These are phyloP conservation scores for Halcyon chelicuti DNA, from an alignment of 2,797 vertebrate species.

Conservation along the genomic window DNA sequence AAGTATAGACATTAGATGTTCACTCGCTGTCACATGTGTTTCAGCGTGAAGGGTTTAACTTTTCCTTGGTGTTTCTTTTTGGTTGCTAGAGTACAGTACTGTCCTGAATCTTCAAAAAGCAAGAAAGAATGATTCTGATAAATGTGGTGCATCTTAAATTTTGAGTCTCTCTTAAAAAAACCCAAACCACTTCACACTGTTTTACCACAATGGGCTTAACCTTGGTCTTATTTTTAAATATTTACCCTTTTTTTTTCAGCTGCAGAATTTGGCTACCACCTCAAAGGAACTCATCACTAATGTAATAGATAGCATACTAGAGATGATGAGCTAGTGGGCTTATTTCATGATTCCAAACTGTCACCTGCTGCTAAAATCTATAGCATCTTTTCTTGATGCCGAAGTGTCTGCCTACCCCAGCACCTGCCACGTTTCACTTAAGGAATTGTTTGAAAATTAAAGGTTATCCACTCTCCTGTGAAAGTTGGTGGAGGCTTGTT, in stretches of 20 bases:
- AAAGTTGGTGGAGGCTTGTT: constrained; percentile 3
- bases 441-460: constrained; percentile 53
- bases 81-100: not conserved
- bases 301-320: not conserved
- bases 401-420: not conserved
- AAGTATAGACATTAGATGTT: not conserved
- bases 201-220: not conserved
- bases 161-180: not conserved
- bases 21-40: not conserved
- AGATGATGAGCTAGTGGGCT: not conserved
- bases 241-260: constrained; percentile 7
- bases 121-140: not conserved
- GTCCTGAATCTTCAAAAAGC: not conserved
- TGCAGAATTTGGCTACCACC: not conserved
- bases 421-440: constrained; percentile 18
- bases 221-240: not conserved
- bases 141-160: not conserved
- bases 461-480: constrained; percentile 9
- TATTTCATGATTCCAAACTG: not conserved
- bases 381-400: constrained; percentile 4
- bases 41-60: not conserved
- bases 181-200: not conserved
- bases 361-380: constrained; percentile 34
- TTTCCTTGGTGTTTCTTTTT: not conserved
- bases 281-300: not conserved